These are phyloP conservation scores for Nasonia longicornis DNA, from an alignment of 1,140 invertebrate genomes.

Conservation along the genomic window DNA sequence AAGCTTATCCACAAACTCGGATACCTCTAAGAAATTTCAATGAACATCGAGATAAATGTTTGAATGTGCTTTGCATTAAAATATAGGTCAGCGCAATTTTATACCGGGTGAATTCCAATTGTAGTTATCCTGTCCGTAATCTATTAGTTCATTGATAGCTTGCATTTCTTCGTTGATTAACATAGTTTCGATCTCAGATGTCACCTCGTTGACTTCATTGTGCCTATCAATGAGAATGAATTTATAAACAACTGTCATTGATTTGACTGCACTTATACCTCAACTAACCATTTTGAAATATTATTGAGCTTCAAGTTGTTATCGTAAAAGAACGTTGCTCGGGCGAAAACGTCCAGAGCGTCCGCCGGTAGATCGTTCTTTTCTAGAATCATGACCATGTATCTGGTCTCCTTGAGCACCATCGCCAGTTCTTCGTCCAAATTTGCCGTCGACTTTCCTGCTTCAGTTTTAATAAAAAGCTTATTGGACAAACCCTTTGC, in stretches of 20 bases:
- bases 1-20: slow-evolving; percentile 72
- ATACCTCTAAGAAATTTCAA: slow-evolving; percentile 60
- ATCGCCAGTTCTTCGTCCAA: slow-evolving; percentile 52
- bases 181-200: slow-evolving; percentile 71
- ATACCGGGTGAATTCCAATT: slow-evolving; percentile 74
- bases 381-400: slow-evolving; percentile 71
- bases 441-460: neutral
- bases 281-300: slow-evolving; percentile 25
- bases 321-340: slow-evolving; percentile 7
- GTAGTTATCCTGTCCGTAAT: slow-evolving; percentile 70
- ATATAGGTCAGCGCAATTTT: neutral
- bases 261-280: neutral
- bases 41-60: neutral
- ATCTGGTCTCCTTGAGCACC: slow-evolving; percentile 72
- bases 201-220: slow-evolving; percentile 70
- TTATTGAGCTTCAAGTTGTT: neutral
- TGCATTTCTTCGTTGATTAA: slow-evolving; percentile 72
- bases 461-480: slow-evolving; percentile 6
- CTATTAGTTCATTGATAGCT: slow-evolving; percentile 72
- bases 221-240: slow-evolving; percentile 65
- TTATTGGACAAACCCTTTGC: slow-evolving; percentile 18
- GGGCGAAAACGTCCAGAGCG: slow-evolving; percentile 68
- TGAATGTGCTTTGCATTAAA: no score
- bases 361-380: slow-evolving; percentile 71
- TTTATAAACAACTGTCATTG: neutral